These are phyloP conservation scores for Oxyura jamaicensis DNA, from an alignment of 2,113 vertebrate species.

Conservation along the genomic window DNA sequence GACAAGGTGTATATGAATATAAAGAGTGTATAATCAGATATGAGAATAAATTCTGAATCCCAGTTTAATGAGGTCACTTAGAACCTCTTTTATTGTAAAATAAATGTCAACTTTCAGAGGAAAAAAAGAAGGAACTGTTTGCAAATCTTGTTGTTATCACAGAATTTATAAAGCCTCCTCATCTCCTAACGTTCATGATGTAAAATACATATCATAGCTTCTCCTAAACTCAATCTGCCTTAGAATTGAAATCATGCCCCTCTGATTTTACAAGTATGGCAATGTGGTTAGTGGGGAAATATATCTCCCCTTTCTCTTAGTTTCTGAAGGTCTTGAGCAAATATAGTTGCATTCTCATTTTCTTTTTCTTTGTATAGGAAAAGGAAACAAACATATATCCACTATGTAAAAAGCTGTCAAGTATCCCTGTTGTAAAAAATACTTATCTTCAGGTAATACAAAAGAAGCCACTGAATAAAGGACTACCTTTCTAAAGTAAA, in stretches of 20 bases:
- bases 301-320: not conserved
- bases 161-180: not conserved
- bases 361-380: not conserved
- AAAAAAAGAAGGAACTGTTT: not conserved
- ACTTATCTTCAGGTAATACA: not conserved
- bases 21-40: not conserved
- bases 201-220: not conserved
- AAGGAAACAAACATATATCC: not conserved
- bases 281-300: not conserved
- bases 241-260: not conserved
- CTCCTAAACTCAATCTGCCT: not conserved
- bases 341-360: not conserved
- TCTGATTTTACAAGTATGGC: not conserved
- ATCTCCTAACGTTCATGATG: not conserved
- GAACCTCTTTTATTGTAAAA: not conserved
- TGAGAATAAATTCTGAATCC: not conserved
- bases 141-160: not conserved
- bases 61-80: not conserved
- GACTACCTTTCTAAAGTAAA: not conserved
- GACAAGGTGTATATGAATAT: not conserved
- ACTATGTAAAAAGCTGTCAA: not conserved
- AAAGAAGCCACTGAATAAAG: not conserved
- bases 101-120: not conserved
- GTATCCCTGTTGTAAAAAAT: not conserved
- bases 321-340: not conserved